These are phyloP conservation scores for Squalus acanthias DNA, from an alignment of 2,797 vertebrate genomes.

Conservation along the genomic window DNA sequence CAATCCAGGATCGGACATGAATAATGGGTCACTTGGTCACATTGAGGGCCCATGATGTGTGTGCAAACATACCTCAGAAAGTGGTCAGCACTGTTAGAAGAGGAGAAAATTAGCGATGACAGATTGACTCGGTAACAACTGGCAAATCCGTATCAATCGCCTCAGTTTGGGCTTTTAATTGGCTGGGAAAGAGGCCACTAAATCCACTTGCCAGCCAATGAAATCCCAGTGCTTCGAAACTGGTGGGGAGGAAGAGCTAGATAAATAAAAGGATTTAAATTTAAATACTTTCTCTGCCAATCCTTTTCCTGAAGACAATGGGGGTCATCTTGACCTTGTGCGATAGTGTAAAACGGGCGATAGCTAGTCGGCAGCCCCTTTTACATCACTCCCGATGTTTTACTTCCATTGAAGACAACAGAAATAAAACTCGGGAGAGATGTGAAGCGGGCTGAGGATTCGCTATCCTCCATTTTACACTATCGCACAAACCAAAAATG, in stretches of 20 bases:
- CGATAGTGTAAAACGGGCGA: background rate
- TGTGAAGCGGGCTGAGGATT: background rate
- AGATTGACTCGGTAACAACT: background rate
- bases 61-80: background rate
- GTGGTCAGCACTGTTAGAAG: background rate
- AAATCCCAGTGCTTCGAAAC: background rate
- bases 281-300: background rate
- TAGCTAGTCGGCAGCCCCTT: background rate
- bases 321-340: background rate
- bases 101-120: background rate
- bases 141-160: too few relatives aligned
- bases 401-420: background rate
- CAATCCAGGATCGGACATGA: background rate
- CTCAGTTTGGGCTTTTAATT: background rate
- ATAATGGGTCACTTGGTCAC: background rate
- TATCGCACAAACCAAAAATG: background rate
- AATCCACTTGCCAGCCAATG: background rate
- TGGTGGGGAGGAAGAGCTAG: background rate
- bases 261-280: background rate
- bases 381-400: too few relatives aligned
- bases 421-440: background rate
- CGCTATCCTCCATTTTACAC: background rate
- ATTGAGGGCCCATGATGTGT: background rate
- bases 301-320: background rate
- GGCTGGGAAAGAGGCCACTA: background rate